Evolutionary conservation across 2,888 invertebrate species (phyloP).

Genomic region (Cheilosia scutellata): DNA sequence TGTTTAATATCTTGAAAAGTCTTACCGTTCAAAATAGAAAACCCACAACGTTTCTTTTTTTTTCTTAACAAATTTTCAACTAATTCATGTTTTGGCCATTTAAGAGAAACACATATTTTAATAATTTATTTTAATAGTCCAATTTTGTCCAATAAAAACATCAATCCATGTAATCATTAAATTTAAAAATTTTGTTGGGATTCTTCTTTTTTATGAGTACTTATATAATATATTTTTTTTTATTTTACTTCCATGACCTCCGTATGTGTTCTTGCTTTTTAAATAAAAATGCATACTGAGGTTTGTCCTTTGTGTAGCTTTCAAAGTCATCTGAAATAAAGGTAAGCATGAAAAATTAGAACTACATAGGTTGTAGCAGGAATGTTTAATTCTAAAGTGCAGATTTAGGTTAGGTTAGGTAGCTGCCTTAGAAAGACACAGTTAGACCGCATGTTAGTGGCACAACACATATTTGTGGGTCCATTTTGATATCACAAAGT

Average conservation of each 20-base stretch:
- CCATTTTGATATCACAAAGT: too few relatives aligned
- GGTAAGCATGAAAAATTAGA: not conserved
- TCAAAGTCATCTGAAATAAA: constrained; percentile 77
- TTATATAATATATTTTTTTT: not conserved
- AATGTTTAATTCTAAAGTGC: not conserved
- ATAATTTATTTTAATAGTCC: not conserved
- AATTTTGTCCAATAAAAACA: constrained; percentile 1
- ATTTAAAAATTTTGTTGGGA: not conserved
- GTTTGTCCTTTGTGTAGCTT: constrained; percentile 77
- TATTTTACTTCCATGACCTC: constrained; percentile 71
- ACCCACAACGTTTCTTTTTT: constrained; percentile 5
- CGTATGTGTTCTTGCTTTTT: constrained; percentile 81
- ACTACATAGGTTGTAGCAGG: too few relatives aligned
- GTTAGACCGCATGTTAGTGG: too few relatives aligned
- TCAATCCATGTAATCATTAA: not conserved
- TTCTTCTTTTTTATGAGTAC: not conserved
- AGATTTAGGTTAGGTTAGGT: not conserved
- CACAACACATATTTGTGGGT: too few relatives aligned
- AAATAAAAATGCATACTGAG: constrained; percentile 80
- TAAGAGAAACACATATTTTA: not conserved
- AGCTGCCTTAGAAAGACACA: too few relatives aligned
- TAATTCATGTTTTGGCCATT: constrained; percentile 14
- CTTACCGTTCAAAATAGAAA: constrained; percentile 21
- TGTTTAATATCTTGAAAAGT: constrained; percentile 37
- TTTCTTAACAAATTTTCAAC: not conserved